These are phyloP conservation scores for Pseudococcus longispinus DNA, from an alignment of 2,888 invertebrate genomes.

Conservation along the genomic window DNA sequence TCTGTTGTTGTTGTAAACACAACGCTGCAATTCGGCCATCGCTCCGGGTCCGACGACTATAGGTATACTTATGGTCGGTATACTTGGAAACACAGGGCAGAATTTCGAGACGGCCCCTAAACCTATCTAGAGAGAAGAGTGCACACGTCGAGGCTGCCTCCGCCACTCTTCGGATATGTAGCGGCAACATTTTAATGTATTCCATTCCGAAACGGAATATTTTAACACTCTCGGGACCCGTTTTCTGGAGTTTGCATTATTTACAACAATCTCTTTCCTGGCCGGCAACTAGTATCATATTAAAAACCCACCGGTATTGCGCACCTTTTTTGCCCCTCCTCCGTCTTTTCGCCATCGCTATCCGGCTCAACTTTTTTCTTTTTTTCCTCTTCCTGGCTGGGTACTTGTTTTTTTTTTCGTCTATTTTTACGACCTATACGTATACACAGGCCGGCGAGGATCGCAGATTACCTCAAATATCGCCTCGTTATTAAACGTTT, in stretches of 20 bases:
- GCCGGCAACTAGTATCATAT: conserved; percentile 38
- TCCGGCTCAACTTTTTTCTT: background rate
- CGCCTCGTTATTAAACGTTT: conserved; percentile 4
- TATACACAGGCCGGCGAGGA: too few species aligned
- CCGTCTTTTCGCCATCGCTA: background rate
- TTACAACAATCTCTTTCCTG: conserved; percentile 55
- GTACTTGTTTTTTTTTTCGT: conserved; percentile 21
- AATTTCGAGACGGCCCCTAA: conserved; percentile 34
- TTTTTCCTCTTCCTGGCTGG: background rate
- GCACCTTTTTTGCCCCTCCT: background rate
- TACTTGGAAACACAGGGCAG: background rate
- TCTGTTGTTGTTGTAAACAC: conserved; percentile 11
- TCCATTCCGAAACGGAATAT: conserved; percentile 56
- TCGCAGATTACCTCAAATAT: background rate
- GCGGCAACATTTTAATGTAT: conserved; percentile 54
- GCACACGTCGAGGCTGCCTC: background rate
- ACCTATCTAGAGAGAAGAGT: background rate
- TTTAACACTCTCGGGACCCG: conserved; percentile 57
- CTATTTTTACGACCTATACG: too few species aligned
- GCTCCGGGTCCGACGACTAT: background rate
- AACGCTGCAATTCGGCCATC: background rate
- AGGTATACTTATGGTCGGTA: too few species aligned
- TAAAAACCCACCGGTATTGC: conserved; percentile 34
- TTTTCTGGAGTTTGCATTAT: conserved; percentile 56
- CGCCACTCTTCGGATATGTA: background rate